Evolutionary conservation across 2,888 invertebrate species (phyloP), one percentile per base, ranked within the genome.

Genomic region (Melanargia galathea): DNA sequence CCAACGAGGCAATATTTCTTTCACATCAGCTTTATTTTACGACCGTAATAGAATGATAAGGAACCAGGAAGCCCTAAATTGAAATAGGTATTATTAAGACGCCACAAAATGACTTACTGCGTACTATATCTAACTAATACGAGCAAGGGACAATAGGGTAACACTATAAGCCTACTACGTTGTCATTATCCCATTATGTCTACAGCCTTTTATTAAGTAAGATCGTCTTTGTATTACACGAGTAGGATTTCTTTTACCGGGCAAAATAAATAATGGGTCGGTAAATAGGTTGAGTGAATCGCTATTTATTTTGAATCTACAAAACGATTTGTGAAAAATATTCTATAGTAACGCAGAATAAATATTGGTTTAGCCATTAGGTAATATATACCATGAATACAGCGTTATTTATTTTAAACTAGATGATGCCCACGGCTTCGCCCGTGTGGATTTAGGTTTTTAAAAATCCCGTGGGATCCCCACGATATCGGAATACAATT

Each of bases 201-300:
- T 33, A 18, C 18, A 51, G 51, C 51, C 18, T 33, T 51, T 30
- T 33, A 30, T 26, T 51, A 18, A 5, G 22, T 33, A 30, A 24
- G 38, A 24, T 40, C 40, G 40, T 40, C 24, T 24, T 55, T 24
- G 38, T 18, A 51, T 40, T 55, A 55, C 38, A 55, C 4, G 24
- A 38, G 38, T 55, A 55, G 11, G 55, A 40, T 55, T 55, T 55
- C 40, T 26, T 55, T 55, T 33, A 40, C 11, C 24, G 55, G 24
- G 30, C 30, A 51, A 51, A 33, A 51, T 33, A 33, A 51, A 51
- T 51, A 51, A 51, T 51, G 51, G 51, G 26, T 51, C 51, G 18
- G 51, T 30, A 33, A 51, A 51, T 33, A 51, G 18, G 51, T 51
- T 16, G 11, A 51, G 51, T 49, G 22, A 51, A 51, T 10, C 33